phyloP scores from a whole-genome alignment of 2,797 vertebrate genomes.

The Momotus momota region DNA sequence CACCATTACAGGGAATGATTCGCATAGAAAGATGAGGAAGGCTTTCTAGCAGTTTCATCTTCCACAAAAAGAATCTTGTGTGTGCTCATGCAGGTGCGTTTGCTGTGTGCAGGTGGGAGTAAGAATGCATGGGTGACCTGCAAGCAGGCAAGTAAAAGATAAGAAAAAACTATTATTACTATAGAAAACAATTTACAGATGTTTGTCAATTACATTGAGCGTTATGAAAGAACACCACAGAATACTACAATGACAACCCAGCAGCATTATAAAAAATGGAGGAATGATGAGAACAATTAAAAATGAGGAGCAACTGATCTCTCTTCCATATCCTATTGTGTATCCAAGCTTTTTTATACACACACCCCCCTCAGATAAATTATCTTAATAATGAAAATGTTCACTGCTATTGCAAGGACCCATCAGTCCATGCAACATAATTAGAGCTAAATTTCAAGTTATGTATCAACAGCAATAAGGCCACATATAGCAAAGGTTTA shows the following conservation, averaged over 20 bases:
- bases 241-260: neutral
- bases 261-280: neutral
- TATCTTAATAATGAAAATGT: neutral
- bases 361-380: neutral
- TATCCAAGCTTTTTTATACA: neutral
- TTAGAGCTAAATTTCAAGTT: neutral
- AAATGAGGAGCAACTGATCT: neutral
- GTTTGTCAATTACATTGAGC: neutral
- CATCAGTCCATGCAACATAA: neutral
- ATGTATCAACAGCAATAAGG: neutral
- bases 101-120: neutral
- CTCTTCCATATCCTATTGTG: neutral
- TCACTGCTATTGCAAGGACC: neutral
- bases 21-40: neutral
- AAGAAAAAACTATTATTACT: neutral
- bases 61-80: neutral
- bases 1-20: neutral
- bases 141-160: neutral
- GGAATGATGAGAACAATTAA: neutral
- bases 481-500: neutral
- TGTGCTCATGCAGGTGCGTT: neutral
- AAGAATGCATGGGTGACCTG: neutral
- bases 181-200: neutral
- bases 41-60: neutral
- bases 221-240: neutral